Evolutionary conservation across 1,140 invertebrate species (phyloP).

Genomic region (Pygmarrhopalites habei): DNA sequence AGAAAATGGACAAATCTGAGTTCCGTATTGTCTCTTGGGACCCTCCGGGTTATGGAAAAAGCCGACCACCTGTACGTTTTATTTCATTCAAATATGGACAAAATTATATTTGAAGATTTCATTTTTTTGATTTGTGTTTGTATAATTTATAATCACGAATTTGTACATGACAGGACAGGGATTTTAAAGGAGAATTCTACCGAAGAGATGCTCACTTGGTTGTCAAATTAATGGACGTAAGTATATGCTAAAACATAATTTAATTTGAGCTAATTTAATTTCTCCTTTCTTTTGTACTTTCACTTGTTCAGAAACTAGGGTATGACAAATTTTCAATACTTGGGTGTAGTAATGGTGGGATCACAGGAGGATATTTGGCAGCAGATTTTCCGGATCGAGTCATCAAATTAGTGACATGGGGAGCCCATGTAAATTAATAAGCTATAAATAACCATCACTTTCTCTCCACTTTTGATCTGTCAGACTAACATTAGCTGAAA

Average conservation of each 20-base stretch:
- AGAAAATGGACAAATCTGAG: constrained; percentile 59
- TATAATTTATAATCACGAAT: too few relatives aligned
- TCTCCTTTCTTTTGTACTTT: too few relatives aligned
- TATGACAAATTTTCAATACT: constrained; percentile 65
- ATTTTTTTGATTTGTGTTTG: too few relatives aligned
- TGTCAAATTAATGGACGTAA: constrained; percentile 63
- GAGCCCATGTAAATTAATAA: too few relatives aligned
- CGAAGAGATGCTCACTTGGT: constrained; percentile 65
- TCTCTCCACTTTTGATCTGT: too few relatives aligned
- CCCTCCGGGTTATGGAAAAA: constrained; percentile 80
- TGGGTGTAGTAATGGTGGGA: constrained; percentile 85
- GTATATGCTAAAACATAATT: too few relatives aligned
- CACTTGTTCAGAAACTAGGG: constrained; percentile 54
- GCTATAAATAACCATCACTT: too few relatives aligned
- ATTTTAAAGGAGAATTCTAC: constrained; percentile 63
- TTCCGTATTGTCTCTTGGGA: constrained; percentile 77
- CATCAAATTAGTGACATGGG: constrained; percentile 68
- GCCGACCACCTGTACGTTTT: constrained; percentile 70
- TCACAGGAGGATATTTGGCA: constrained; percentile 56
- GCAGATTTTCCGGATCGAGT: constrained; percentile 59
- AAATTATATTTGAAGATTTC: too few relatives aligned
- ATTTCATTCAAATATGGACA: too few relatives aligned
- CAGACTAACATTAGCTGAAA: too few relatives aligned
- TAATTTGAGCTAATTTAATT: too few relatives aligned
- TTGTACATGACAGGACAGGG: too few relatives aligned